Percentiles rank a stretch among this genome's conserved stretches.
phyloP scores from a whole-genome alignment of 2,888 invertebrate genomes.

The Nysson spinosus region DNA sequence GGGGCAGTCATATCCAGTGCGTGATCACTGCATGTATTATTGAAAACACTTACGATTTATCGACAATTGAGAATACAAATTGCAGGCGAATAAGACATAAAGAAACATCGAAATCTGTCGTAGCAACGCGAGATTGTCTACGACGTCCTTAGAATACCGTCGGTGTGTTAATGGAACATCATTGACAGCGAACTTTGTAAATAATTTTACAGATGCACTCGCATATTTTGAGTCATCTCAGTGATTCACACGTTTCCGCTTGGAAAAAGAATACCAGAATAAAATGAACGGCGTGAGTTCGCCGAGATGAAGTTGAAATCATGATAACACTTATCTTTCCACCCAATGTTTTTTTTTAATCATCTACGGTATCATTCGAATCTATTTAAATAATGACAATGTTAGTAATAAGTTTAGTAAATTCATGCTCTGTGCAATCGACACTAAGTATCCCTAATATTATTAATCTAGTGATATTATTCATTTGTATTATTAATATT shows the following conservation, averaged over 20 bases:
- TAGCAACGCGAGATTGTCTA: background rate
- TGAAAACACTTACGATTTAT: too few species aligned
- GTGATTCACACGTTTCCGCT: background rate
- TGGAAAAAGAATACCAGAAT: background rate
- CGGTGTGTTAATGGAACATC: background rate
- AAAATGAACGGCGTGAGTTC: background rate
- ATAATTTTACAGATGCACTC: slow-evolving; percentile 7
- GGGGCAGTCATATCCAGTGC: too few species aligned
- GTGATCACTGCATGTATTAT: too few species aligned
- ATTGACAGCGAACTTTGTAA: background rate
- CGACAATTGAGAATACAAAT: background rate
- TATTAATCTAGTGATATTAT: too few species aligned
- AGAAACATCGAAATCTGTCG: background rate
- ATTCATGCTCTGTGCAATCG: too few species aligned
- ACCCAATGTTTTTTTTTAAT: too few species aligned
- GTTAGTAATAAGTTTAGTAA: too few species aligned
- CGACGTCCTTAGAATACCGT: background rate
- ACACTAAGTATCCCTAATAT: too few species aligned
- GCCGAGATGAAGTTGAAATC: background rate
- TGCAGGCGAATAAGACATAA: background rate
- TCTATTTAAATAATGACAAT: too few species aligned
- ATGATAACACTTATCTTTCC: too few species aligned
- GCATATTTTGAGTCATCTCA: slow-evolving; percentile 3
- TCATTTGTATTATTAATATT: too few species aligned
- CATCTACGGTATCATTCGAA: too few species aligned